Percentiles rank a stretch among this genome's conserved stretches.
phyloP scores from a whole-genome alignment of 2,797 vertebrate species.

The Lycodopsis pacificus region DNA sequence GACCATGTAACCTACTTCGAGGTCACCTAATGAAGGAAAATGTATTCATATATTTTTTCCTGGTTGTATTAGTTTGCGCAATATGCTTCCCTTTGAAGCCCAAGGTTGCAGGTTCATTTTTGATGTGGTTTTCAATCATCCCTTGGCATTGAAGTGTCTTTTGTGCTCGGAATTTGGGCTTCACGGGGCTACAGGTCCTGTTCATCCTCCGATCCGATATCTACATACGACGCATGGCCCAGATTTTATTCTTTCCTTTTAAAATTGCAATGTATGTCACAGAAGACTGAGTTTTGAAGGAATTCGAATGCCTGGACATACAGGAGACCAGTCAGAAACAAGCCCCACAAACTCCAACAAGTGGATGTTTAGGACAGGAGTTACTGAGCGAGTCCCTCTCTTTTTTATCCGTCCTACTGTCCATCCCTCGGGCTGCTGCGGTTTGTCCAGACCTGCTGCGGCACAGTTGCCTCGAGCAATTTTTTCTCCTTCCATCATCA shows the following conservation, averaged over 20 bases:
- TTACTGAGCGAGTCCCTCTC: conserved; percentile 7
- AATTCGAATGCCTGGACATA: conserved; percentile 26
- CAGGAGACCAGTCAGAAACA: neutral
- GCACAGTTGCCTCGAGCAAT: conserved; percentile 60
- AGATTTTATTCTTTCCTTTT: conserved; percentile 20
- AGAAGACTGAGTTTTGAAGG: conserved; percentile 30
- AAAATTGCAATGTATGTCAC: conserved; percentile 30
- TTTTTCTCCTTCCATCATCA: conserved; percentile 72
- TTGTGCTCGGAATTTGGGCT: conserved; percentile 61
- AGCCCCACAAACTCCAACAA: conserved; percentile 12
- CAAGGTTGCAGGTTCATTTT: conserved; percentile 78
- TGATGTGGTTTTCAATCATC: conserved; percentile 84
- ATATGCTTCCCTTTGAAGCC: conserved; percentile 80
- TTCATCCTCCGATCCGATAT: conserved; percentile 46
- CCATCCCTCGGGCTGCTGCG: conserved; percentile 49
- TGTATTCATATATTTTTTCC: conserved; percentile 80
- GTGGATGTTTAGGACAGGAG: conserved; percentile 41
- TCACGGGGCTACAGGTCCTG: conserved; percentile 63
- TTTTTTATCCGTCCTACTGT: conserved; percentile 14
- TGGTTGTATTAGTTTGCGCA: conserved; percentile 76
- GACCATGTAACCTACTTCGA: conserved; percentile 79
- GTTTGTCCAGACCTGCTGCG: conserved; percentile 68
- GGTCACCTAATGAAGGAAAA: conserved; percentile 82
- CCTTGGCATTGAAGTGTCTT: conserved; percentile 73
- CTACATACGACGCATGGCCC: conserved; percentile 45